Evolutionary conservation across 2,797 vertebrate genomes (phyloP).

Genomic region (Gastrophryne carolinensis): DNA sequence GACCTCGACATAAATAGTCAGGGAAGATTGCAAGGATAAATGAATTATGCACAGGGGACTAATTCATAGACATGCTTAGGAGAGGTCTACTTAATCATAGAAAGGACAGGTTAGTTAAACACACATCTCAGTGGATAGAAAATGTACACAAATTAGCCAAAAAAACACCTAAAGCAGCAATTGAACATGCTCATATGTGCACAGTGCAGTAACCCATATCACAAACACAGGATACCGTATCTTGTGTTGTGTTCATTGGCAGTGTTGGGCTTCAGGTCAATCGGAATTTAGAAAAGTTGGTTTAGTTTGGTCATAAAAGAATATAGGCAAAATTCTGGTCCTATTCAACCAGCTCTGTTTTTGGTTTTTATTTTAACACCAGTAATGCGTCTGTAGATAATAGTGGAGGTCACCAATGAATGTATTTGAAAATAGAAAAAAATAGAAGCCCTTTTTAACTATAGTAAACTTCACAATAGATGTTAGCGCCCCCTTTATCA

Average conservation of each 20-base stretch:
- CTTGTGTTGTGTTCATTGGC: background rate
- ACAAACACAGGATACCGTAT: background rate
- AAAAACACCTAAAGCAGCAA: background rate
- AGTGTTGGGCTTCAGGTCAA: too few relatives aligned
- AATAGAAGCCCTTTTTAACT: too few relatives aligned
- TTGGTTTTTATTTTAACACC: too few relatives aligned
- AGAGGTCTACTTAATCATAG: slow-evolving; percentile 38
- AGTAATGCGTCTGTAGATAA: too few relatives aligned
- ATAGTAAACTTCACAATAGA: too few relatives aligned
- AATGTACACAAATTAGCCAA: background rate
- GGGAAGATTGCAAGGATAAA: slow-evolving; percentile 42
- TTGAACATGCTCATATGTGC: background rate
- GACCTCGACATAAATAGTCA: slow-evolving; percentile 26
- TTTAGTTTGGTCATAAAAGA: too few relatives aligned
- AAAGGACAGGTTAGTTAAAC: slow-evolving; percentile 34
- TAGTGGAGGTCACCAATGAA: too few relatives aligned
- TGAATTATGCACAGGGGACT: slow-evolving; percentile 33
- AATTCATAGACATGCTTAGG: slow-evolving; percentile 44
- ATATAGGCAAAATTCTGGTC: too few relatives aligned
- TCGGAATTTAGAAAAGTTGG: too few relatives aligned
- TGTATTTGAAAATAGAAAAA: too few relatives aligned
- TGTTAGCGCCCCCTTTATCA: too few relatives aligned
- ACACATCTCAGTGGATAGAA: background rate
- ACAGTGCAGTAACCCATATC: background rate
- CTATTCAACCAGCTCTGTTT: too few relatives aligned